Base-by-base conservation (phyloP, 2,888 invertebrate genomes). In the Bombyx huttoni region DNA sequence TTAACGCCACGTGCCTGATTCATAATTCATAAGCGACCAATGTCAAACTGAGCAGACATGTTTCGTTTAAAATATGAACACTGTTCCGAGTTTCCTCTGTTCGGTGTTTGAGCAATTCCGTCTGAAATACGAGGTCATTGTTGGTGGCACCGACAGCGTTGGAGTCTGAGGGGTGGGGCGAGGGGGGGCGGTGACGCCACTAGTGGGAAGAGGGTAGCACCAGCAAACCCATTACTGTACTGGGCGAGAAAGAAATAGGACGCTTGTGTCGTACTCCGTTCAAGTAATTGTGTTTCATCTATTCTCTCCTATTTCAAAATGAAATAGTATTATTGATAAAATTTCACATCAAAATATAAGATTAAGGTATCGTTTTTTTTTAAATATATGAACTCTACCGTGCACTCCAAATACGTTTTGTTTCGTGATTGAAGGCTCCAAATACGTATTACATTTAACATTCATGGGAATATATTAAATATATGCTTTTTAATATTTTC, bases 81-180 rank as follows among this genome's bases (percentile, higher is more conserved):
- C 82, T 75, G 79, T 82, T 81, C 80, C 74, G 72, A 73, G 76
- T 76, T 83, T 83, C 79, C 80, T 73, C 76, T 80, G 79, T 83
- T 83, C 85, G 75, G 74, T 81, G 79, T 86, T 87, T 79, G 79
- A 84, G 83, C 85, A 87, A 88, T 87, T 87, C 81, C 76, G 75
- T 71, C 85, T 87, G 81, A 87, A 88, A 87, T 88, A 88, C 85
- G 87, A 81, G 87, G 87, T 86, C 88, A 84, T 87, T 86, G 87
- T 84, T 82, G 86, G 84, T 84, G 83, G 84, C 84, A 81, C 78
- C 79, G 78, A 76, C 78, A 78, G 79, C 74, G 75, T 73, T 70
- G 77, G 81, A 73, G 73, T 68, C 72, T 67, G 73, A 65, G 64
- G 75, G 70, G 75, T 61, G 68, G 67, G 67, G 69, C 58, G 55